A percentile compares a stretch with the other conserved stretches of the same genome.
Evolutionary conservation across 2,888 invertebrate species (phyloP).

Genomic region (Diabrotica balteata): DNA sequence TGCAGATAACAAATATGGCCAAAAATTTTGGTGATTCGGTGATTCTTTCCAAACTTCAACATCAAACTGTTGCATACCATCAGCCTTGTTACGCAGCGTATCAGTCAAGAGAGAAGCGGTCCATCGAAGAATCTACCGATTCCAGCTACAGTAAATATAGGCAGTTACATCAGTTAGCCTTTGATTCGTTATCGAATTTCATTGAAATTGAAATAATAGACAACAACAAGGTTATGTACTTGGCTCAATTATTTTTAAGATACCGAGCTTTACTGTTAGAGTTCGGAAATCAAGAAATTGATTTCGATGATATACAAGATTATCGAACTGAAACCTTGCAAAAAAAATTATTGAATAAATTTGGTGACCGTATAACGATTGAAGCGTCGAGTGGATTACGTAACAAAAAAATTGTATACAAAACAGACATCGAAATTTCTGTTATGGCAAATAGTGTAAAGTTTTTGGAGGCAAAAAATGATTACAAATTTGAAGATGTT

Average conservation of each 20-base stretch:
- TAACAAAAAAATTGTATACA: constrained; percentile 2
- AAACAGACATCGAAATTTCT: constrained; percentile 1
- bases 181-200: constrained; percentile 30
- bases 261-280: constrained; percentile 42
- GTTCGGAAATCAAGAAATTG: constrained; percentile 42
- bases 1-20: constrained; percentile 16
- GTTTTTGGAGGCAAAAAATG: too few relatives aligned
- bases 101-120: constrained; percentile 29
- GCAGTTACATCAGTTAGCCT: constrained; percentile 31
- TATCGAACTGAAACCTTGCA: neutral
- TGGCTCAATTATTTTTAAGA: constrained; percentile 32
- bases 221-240: constrained; percentile 30
- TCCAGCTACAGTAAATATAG: constrained; percentile 26
- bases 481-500: neutral
- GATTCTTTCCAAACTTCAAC: constrained; percentile 30
- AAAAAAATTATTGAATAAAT: neutral
- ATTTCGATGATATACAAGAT: neutral
- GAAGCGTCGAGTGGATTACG: neutral
- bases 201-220: constrained; percentile 30
- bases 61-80: constrained; percentile 33
- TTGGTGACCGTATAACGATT: neutral
- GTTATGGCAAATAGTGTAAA: neutral
- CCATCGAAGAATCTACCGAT: constrained; percentile 22
- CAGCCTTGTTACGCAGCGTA: constrained; percentile 32
- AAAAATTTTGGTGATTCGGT: constrained; percentile 24